These are phyloP conservation scores for Microchirus variegatus DNA, from an alignment of 2,797 vertebrate genomes.

Conservation along the genomic window DNA sequence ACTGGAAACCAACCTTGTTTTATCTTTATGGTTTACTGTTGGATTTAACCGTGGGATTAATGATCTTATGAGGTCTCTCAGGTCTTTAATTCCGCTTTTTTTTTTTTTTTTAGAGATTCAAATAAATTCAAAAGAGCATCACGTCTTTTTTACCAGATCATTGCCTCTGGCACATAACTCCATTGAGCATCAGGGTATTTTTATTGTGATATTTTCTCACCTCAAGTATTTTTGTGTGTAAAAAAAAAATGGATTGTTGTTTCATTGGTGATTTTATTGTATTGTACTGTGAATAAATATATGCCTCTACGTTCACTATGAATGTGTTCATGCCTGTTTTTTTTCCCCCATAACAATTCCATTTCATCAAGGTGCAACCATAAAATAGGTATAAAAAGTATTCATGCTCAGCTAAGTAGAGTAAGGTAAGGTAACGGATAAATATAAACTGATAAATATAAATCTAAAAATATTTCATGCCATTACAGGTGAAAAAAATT, in stretches of 20 bases:
- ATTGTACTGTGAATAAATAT: background rate
- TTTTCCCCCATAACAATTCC: background rate
- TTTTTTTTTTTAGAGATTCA: background rate
- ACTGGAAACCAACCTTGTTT: background rate
- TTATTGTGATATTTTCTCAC: too few species aligned
- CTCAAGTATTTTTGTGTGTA: background rate
- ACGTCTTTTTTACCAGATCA: background rate
- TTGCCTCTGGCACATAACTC: too few species aligned
- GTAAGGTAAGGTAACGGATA: conserved; percentile 43
- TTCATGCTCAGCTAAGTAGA: conserved; percentile 33
- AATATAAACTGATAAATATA: conserved; percentile 49
- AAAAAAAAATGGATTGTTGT: background rate
- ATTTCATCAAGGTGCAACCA: conserved; percentile 28
- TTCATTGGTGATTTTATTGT: background rate
- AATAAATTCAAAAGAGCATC: background rate
- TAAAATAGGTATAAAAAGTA: conserved; percentile 32
- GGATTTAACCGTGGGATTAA: background rate
- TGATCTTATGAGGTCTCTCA: background rate
- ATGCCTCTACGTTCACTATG: background rate
- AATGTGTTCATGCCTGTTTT: background rate
- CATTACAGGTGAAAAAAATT: conserved; percentile 27
- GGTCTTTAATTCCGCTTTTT: background rate
- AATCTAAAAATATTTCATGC: conserved; percentile 46
- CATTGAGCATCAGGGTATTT: too few species aligned
- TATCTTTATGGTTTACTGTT: background rate